Conservation (phyloP, 2,888 invertebrate species). For the Amphiduros pacificus region DNA sequence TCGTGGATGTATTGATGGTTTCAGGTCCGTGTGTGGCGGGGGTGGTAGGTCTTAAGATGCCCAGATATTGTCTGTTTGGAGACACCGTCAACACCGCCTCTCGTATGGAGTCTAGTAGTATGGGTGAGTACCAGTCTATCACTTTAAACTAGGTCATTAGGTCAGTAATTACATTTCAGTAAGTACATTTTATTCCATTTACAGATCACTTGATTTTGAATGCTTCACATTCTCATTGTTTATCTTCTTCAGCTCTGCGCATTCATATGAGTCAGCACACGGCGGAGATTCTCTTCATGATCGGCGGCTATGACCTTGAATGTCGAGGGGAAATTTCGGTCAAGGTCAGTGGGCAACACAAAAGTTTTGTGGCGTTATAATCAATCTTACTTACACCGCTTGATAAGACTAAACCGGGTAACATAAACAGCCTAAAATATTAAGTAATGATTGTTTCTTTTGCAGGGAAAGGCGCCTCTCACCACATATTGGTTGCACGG, state of each 20-base stretch:
- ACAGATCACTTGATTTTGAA: too few species aligned
- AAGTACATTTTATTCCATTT: too few species aligned
- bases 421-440: too few species aligned
- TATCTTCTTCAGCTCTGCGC: not conserved
- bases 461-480: conserved; percentile 10
- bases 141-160: too few species aligned
- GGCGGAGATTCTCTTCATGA: not conserved
- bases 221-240: too few species aligned
- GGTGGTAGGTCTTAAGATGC: conserved; percentile 34
- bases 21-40: conserved; percentile 47
- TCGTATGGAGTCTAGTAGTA: not conserved
- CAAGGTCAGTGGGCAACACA: not conserved
- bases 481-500: conserved; percentile 15
- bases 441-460: too few species aligned
- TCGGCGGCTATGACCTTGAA: not conserved
- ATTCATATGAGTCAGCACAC: conserved; percentile 1
- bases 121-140: too few species aligned
- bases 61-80: conserved; percentile 50
- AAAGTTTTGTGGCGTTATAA: too few species aligned
- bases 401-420: too few species aligned
- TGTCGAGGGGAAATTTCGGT: not conserved
- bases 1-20: not conserved
- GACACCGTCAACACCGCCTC: conserved; percentile 37
- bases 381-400: too few species aligned
- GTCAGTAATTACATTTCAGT: too few species aligned